Evolutionary conservation across 2,797 vertebrate species (phyloP).

Genomic region (Microhierax caerulescens): DNA sequence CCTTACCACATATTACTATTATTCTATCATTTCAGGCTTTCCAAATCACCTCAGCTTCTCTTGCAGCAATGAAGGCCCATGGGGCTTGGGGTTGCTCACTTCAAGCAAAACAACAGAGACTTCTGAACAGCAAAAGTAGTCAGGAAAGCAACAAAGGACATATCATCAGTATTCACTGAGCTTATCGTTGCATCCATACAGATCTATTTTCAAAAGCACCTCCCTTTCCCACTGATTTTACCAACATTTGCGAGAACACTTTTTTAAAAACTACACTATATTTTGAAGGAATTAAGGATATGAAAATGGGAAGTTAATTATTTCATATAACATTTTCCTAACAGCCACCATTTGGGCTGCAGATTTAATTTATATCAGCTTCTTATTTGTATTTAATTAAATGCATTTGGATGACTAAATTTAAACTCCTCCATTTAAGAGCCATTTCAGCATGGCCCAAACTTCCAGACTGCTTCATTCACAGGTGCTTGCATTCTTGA

Average conservation of each 20-base stretch:
- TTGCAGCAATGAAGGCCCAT: not conserved
- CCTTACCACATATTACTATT: not conserved
- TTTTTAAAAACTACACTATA: not conserved
- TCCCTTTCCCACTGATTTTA: not conserved
- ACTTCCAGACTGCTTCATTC: not conserved
- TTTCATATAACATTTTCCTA: not conserved
- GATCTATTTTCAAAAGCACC: not conserved
- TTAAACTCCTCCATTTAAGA: not conserved
- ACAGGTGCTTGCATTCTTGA: not conserved
- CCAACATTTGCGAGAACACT: not conserved
- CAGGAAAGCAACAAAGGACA: not conserved
- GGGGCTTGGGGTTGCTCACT: not conserved
- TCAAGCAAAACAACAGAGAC: not conserved
- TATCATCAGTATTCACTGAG: not conserved
- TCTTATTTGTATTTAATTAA: not conserved
- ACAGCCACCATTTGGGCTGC: not conserved
- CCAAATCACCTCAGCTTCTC: not conserved
- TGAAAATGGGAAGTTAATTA: not conserved
- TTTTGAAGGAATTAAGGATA: not conserved
- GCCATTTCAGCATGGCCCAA: not conserved
- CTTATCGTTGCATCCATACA: not conserved
- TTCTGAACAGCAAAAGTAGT: not conserved
- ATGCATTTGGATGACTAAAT: not conserved
- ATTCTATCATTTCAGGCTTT: not conserved
- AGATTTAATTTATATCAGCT: not conserved